Evolutionary conservation across 2,888 invertebrate species (phyloP), one percentile per base, ranked within the genome.

Genomic region (Monochamus alternatus): DNA sequence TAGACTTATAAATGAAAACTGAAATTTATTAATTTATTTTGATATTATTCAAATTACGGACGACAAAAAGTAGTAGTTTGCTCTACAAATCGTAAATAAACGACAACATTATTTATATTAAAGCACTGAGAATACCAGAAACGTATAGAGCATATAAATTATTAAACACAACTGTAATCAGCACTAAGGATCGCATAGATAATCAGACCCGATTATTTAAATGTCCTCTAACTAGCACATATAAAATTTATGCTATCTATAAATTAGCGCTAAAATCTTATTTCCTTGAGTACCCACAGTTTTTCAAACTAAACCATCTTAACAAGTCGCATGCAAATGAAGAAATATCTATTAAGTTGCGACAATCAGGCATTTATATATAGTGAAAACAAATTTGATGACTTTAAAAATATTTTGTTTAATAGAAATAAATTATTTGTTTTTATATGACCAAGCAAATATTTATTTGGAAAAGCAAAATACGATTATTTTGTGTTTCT

Each of bases 151-250:
- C 31, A 60, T 60, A 30, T 60, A 60, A 60, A 32, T 52, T 65
- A 65, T 32, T 66, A 66, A 66, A 51, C 44, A 52, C 31, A 52
- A 51, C 31, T 38, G 32, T 68, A 59, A 44, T 59, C 14, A 58
- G 43, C 8, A 43, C 47, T 59, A 14, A 58, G 51, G 31, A 55
- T 43, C 43, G 43, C 43, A 58, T 68, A 43, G 63, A 71, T 71
- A 71, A 51, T 71, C 31, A 63, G 30, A 71, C 47, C 30, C 38
- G 63, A 60, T 63, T 71, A 71, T 71, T 63, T 52, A 71, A 47
- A 59, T 52, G 52, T 71, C 70, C n/a, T 30, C 38, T 71, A n/a
- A 31, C 63, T 60, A 31, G 52, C 52, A 38, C 8, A n/a, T 63
- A n/a, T 14, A 32, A 69, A 47, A 52, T 63, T 63, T 52, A 52